Evolutionary conservation across 92 coral and sea anemone genomes (phyloP), one percentile per base, ranked within the genome.

Genomic region (Porites divaricata): DNA sequence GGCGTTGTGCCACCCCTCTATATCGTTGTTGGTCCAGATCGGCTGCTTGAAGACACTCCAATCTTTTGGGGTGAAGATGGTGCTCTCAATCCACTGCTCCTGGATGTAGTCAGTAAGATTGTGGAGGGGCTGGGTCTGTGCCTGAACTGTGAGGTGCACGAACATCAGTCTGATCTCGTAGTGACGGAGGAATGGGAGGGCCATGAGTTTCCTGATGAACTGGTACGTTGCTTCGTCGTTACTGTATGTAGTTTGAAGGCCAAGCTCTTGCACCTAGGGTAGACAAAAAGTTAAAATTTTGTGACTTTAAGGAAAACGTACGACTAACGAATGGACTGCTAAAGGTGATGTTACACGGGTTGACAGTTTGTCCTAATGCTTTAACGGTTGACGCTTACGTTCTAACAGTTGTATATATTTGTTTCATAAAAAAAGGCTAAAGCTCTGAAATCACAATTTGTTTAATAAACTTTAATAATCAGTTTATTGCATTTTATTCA

Each of bases 1-100:
- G 1, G 75, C 82, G 65, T 84, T 41, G 63, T 84, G 83, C 76
- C 82, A 84, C 4, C 88, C 88, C 67, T 84, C 70, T 1, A 76
- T 63, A n/a, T 84, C 88, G 58, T 83, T 63, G 75, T 84, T 84
- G 0, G 88, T 84, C 20, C 76, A 4, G 58, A 84, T 65, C 0
- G 81, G 56, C 25, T 54, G 63, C 8, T 20, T 19, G 74, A 63
- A 84, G 15, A 75, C 69, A 50, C 75, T 75, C 88, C 88, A 84
- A 14, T 76, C 81, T 28, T 28, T 35, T 4, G 88, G 88, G 19
- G 75, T 26, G 53, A 59, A 63, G 25, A 54, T 35, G 45, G 70
- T 25, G 48, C 16, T 50, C n/a, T 77, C 66, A 2, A 85, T 50
- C 84, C 89, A 77, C 35, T 58, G 65, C 15, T 17, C 23, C 19